These are phyloP conservation scores for Natrix natrix DNA, from an alignment of 2,797 vertebrate genomes.

Conservation along the genomic window DNA sequence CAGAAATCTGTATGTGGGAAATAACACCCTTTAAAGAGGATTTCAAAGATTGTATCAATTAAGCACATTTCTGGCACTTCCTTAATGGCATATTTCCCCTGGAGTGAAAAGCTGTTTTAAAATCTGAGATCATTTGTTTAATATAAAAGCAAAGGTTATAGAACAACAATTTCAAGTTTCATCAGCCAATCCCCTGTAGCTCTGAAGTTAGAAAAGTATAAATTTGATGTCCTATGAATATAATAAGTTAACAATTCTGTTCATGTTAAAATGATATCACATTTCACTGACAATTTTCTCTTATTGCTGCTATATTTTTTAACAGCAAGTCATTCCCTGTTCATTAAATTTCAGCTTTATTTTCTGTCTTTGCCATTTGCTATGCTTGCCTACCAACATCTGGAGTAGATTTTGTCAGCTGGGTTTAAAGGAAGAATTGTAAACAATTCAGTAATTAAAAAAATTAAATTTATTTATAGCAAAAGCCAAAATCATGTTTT, in stretches of 20 bases:
- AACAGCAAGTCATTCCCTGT: conserved; percentile 25
- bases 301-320: conserved; percentile 38
- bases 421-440: conserved; percentile 57
- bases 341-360: conserved; percentile 34
- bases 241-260: conserved; percentile 61
- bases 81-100: conserved; percentile 73
- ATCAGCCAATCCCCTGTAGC: conserved; percentile 62
- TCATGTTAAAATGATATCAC: conserved; percentile 47
- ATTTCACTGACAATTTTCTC: conserved; percentile 39
- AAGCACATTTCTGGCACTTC: conserved; percentile 72
- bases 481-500: conserved; percentile 57
- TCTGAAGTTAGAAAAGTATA: conserved; percentile 61
- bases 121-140: conserved; percentile 78
- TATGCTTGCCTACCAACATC: conserved; percentile 55
- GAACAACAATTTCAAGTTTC: conserved; percentile 69
- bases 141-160: conserved; percentile 74
- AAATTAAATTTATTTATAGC: conserved; percentile 66
- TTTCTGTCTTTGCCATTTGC: conserved; percentile 29
- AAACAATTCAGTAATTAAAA: conserved; percentile 54
- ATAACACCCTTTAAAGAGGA: conserved; percentile 65
- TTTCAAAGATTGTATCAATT: conserved; percentile 70
- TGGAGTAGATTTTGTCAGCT: conserved; percentile 64
- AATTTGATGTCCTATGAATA: conserved; percentile 53
- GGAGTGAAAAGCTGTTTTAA: conserved; percentile 69
- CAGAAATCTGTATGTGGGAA: conserved; percentile 72